Evolutionary conservation across 2,113 vertebrate species (phyloP).

Genomic region (Notarius quadriscutis): DNA sequence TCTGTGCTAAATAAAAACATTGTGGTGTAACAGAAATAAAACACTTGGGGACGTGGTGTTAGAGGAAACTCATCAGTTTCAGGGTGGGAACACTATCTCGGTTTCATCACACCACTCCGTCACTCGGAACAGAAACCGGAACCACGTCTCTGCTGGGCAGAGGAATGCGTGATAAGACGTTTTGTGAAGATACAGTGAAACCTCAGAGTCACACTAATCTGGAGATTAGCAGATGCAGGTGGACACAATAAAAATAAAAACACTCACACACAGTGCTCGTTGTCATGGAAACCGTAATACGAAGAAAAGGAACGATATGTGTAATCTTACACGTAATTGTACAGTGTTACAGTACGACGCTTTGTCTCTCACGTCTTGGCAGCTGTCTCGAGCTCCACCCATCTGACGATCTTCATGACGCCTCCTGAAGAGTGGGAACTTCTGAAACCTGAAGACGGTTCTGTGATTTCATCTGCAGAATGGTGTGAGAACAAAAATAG

Average conservation of each 20-base stretch:
- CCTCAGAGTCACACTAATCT: not conserved
- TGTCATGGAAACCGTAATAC: constrained; percentile 3
- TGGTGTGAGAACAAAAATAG: not conserved
- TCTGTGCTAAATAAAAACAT: too few species aligned
- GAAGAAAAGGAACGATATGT: not conserved
- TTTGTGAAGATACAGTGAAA: not conserved
- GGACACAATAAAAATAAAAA: not conserved
- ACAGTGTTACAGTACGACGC: not conserved
- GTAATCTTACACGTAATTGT: not conserved
- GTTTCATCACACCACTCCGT: not conserved
- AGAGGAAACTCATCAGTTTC: too few species aligned
- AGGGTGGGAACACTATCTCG: not conserved
- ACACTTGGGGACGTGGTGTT: not conserved
- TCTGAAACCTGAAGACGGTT: not conserved
- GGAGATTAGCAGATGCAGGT: not conserved
- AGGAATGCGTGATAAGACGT: constrained; percentile 1
- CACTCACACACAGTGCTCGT: not conserved
- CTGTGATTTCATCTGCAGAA: not conserved
- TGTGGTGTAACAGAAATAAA: not conserved
- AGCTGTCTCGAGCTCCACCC: not conserved
- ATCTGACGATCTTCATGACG: not conserved
- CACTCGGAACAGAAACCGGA: not conserved
- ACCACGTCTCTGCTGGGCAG: not conserved
- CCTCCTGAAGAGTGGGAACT: not conserved
- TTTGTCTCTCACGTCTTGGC: not conserved